Evolutionary conservation across 2,797 vertebrate genomes (phyloP), one percentile per base, ranked within the genome.

Genomic region (Pteropus rufus): DNA sequence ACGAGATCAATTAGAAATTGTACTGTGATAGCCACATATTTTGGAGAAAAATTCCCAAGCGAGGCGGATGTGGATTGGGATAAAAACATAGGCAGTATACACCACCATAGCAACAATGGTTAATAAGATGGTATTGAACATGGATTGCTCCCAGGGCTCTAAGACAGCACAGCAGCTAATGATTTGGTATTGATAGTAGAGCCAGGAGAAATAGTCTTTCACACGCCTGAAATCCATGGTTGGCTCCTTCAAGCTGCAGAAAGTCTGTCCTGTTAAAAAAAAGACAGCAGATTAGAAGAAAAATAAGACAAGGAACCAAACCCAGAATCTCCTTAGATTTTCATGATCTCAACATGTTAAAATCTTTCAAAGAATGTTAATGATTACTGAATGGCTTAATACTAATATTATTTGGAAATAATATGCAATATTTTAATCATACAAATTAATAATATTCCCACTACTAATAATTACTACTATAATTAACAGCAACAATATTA

Each of bases 151-250:
- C 99, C 99, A 99, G 3, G 99, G 99, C 98, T 99, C 99, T 98
- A 99, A 98, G 96, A 99, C 99, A 0, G 99, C 99, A 98, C 99
- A 99, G 98, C 99, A 99, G 0, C 99, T 99, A 97, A 99, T 98
- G 96, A 99, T 99, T 64, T 99, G 99, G 98, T 99, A 99, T 98
- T 99, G 99, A 98, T 99, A 99, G 99, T 99, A 99, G n/a, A 99
- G 98, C 99, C 99, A 99, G 94, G 98, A 98, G 85, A 99, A 89
- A 95, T 99, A 99, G 81, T 99, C 99, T 98, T 98, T 99, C 95
- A 99, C 98, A 46, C 97, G 98, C 98, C 99, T 99, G 96, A 99
- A 97, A 96, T 99, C 99, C 99, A 99, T 99, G 96, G 83, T 83
- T 75, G 76, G 64, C 91, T 90, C 11, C 52, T 36, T n/a, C 36